Base-by-base conservation (phyloP, 2,888 invertebrate genomes). In the Cryptophagus acutangulus region DNA sequence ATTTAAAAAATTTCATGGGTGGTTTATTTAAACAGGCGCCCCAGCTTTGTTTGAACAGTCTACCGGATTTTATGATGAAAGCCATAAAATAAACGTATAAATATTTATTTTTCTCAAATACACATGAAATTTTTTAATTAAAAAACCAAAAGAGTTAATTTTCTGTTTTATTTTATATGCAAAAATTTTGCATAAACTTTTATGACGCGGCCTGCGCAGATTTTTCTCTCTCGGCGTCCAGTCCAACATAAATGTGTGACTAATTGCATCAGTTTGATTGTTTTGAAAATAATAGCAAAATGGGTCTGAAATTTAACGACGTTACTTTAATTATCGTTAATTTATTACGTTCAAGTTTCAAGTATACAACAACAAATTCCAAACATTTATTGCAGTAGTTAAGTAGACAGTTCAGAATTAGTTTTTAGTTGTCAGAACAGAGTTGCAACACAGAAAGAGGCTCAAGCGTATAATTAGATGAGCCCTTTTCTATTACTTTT, bases 401-500 rank as follows among this genome's bases (percentile, higher is more conserved):
- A 38, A 38, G 29, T 20, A 38, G 33, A 38, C 14, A 38, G 17
- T 18, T 37, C 20, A 29, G 33, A 38, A 38, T 38, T 38, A 38
- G 38, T 31, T 38, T 26, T 13, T 12, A 26, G 12, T 26, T 26
- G 26, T 13, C 12, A 3, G n/a, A 12, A 13, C 26, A 12, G 26
- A 26, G 12, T 26, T 26, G 26, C 12, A n/a, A n/a, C n/a, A n/a
- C n/a, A n/a, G 26, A 8, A 12, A 26, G 4, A 26, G 6, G 20
- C 6, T 8, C 20, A 20, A 26, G 18, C 18, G 20, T 37, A 18
- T 37, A 37, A 37, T 37, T 37, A 30, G 18, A 14, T 18, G 20
- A 37, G 28, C 29, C 30, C 37, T 28, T 37, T 37, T 29, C 37
- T 30, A 37, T 30, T 37, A 12, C 30, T 37, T 28, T 28, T 12